Base-by-base conservation (phyloP, 2,888 invertebrate species). In the Drosophila percnosoma region DNA sequence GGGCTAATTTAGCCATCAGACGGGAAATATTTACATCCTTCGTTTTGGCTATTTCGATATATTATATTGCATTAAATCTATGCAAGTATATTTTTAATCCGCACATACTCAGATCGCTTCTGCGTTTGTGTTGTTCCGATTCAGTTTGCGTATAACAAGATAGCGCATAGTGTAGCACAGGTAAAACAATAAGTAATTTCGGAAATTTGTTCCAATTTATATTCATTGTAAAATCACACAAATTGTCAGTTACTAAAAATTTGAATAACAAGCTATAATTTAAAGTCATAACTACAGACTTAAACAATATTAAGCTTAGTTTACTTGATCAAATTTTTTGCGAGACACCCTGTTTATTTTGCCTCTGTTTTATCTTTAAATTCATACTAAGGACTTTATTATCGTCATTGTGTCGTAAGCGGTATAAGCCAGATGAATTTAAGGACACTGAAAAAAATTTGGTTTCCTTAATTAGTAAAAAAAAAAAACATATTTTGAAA, bases 351-450 rank as follows among this genome's bases (percentile, higher is more conserved):
- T 90, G 76, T 87, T 70, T 49, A 5, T 6, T 6, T 51, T 15
- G 63, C 57, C 57, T 69, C 71, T 78, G 63, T 74, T 88, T 80
- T 74, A 72, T 74, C 75, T 64, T 82, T 82, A 74, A 75, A 64
- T 78, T 78, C 52, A 66, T 67, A 64, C 61, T 68, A 78, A 89
- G 73, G 69, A 79, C 85, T 84, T 85, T 80, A 87, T 88, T 90
- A 81, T 76, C 70, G 63, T 40, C 66, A 66, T 68, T 65, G 73
- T 68, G 68, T 72, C 65, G 65, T 65, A 64, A 67, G 61, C 54
- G 63, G 38, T 57, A 72, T 60, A 67, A 68, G 55, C 36, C 59
- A 63, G 72, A 68, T 71, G 49, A 58, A 73, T 70, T 77, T 63
- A 71, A 58, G 18, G 62, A 57, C 75, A 87, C 88, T 75, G 66